A percentile compares a stretch with the other conserved stretches of the same genome.
These are phyloP conservation scores for Lampropteryx suffumata DNA, from an alignment of 2,888 invertebrate genomes.

Conservation along the genomic window DNA sequence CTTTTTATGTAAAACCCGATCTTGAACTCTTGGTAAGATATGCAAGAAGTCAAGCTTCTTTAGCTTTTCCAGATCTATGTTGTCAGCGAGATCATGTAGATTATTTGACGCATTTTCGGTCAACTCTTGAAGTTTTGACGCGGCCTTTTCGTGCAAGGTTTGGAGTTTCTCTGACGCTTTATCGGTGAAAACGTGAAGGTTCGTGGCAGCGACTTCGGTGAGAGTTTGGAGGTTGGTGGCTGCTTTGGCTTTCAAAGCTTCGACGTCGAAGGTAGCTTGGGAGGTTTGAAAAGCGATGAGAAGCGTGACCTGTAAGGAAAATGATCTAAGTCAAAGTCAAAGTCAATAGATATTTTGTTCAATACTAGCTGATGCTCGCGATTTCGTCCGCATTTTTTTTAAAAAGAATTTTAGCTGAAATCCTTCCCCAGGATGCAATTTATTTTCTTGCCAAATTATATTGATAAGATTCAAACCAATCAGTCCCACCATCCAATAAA, in stretches of 20 bases:
- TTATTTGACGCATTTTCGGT: constrained; percentile 38
- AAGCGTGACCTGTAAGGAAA: constrained; percentile 50
- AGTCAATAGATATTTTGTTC: no score
- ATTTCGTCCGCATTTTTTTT: no score
- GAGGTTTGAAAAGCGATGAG: constrained; percentile 47
- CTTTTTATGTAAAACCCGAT: constrained; percentile 34
- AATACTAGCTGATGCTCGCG: no score
- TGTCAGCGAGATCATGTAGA: constrained; percentile 28
- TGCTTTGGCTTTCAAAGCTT: constrained; percentile 55
- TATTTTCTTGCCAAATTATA: no score
- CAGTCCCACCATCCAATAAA: no score
- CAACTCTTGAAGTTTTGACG: constrained; percentile 42
- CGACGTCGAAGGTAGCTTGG: constrained; percentile 55
- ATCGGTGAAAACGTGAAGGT: constrained; percentile 41
- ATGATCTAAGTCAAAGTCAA: no score
- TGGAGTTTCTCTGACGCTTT: constrained; percentile 45
- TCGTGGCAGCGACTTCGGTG: constrained; percentile 43
- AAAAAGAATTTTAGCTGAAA: no score
- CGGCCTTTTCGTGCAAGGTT: constrained; percentile 38
- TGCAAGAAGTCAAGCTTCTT: constrained; percentile 51
- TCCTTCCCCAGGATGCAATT: no score
- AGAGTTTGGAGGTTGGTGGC: constrained; percentile 44
- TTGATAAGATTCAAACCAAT: no score
- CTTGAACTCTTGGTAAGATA: constrained; percentile 46
- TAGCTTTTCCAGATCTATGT: constrained; percentile 51